Conservation (phyloP, 2,888 invertebrate species). For the Apodemia zela region DNA sequence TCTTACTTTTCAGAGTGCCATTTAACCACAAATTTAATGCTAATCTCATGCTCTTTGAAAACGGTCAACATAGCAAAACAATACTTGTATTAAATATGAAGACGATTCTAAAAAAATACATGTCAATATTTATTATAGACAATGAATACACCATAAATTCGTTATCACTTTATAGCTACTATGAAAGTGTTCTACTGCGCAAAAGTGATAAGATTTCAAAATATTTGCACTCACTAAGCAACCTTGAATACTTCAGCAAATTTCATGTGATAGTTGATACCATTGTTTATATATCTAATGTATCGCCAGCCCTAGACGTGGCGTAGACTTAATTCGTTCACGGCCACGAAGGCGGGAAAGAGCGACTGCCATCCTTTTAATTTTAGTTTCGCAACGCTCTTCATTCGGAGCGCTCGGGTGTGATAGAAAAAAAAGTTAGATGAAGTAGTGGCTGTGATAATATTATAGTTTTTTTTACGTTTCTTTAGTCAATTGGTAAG, state of each 20-base stretch:
- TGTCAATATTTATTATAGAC: too few relatives aligned
- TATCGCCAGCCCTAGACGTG: constrained; percentile 40
- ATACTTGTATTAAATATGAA: too few relatives aligned
- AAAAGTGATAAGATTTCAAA: not conserved
- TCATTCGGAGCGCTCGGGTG: constrained; percentile 40
- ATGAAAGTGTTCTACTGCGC: not conserved
- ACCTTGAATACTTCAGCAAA: constrained; percentile 3
- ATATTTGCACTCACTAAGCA: constrained; percentile 1
- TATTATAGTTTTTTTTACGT: not conserved
- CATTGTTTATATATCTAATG: constrained; percentile 23
- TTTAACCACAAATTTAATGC: too few relatives aligned
- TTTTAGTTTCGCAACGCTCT: constrained; percentile 58
- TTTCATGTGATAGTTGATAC: constrained; percentile 10
- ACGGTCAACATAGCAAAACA: too few relatives aligned
- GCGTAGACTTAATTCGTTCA: constrained; percentile 30
- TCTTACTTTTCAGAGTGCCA: too few relatives aligned
- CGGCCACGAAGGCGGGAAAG: constrained; percentile 31
- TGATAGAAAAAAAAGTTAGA: not conserved
- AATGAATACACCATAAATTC: not conserved
- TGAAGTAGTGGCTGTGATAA: constrained; percentile 2
- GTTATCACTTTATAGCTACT: not conserved
- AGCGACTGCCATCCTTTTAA: constrained; percentile 24
- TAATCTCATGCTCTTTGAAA: too few relatives aligned
- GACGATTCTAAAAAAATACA: too few relatives aligned
- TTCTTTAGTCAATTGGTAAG: constrained; percentile 1